phyloP scores from a whole-genome alignment of 2,888 invertebrate species.

The Danaus chrysippus region DNA sequence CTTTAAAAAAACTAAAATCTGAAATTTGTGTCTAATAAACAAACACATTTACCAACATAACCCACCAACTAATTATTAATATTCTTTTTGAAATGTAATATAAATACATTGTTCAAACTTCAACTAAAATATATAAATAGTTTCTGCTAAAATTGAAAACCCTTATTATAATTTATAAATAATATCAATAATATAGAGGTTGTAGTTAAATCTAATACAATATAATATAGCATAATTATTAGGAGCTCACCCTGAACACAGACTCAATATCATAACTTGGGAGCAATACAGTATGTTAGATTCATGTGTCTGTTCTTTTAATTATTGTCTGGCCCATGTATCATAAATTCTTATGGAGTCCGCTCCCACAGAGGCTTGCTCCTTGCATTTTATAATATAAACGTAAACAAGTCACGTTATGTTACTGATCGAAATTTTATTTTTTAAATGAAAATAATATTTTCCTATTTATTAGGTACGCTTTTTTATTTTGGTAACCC shows the following conservation, averaged over 20 bases:
- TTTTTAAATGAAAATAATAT: slow-evolving; percentile 14
- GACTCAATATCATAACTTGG: slow-evolving; percentile 47
- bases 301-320: slow-evolving; percentile 68
- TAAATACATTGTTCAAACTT: slow-evolving; percentile 1
- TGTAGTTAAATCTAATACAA: slow-evolving; percentile 35
- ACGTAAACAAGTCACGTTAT: slow-evolving; percentile 38
- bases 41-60: too few species aligned
- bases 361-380: slow-evolving; percentile 43
- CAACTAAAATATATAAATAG: neutral
- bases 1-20: too few species aligned
- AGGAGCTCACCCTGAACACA: slow-evolving; percentile 35
- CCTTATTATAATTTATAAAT: too few species aligned
- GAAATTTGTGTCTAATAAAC: too few species aligned
- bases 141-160: too few species aligned
- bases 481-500: too few species aligned
- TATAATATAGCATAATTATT: slow-evolving; percentile 39
- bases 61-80: too few species aligned
- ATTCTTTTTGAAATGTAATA: too few species aligned
- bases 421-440: slow-evolving; percentile 31
- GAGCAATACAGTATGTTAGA: slow-evolving; percentile 53
- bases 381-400: slow-evolving; percentile 66
- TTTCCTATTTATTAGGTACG: too few species aligned
- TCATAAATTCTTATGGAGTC: slow-evolving; percentile 74
- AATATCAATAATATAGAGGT: neutral
- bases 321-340: slow-evolving; percentile 67